Conservation (phyloP, 2,797 vertebrate species). For the Falco cherrug region DNA sequence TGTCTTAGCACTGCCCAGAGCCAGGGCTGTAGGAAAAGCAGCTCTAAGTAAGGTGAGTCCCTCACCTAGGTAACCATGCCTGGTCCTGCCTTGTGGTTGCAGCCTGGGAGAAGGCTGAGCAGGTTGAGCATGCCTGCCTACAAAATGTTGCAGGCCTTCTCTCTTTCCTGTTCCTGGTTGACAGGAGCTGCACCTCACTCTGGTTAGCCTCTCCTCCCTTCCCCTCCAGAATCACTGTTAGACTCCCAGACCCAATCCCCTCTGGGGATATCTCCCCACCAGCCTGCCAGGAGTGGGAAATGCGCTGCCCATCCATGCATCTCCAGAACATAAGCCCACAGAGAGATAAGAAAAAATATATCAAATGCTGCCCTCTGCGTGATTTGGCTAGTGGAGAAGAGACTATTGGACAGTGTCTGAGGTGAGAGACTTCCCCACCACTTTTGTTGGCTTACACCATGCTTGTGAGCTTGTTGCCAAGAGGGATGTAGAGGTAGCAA, state of each 20-base stretch:
- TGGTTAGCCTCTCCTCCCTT: neutral
- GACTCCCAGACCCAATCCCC: neutral
- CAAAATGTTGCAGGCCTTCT: neutral
- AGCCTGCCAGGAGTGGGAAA: neutral
- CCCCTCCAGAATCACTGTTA: neutral
- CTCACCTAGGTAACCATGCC: neutral
- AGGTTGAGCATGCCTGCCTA: neutral
- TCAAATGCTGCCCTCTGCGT: neutral
- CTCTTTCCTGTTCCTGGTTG: neutral
- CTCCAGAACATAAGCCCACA: neutral
- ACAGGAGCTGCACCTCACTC: neutral
- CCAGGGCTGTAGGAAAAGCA: neutral
- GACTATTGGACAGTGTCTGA: neutral
- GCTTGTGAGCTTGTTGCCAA: neutral
- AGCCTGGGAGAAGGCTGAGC: neutral
- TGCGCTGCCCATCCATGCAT: neutral
- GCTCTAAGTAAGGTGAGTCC: neutral
- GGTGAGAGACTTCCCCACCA: neutral
- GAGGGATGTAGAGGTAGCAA: neutral
- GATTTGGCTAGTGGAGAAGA: neutral
- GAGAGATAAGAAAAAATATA: neutral
- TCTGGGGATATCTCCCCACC: no score
- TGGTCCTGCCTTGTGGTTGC: rapidly evolving
- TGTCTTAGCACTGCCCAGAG: neutral
- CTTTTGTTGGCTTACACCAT: neutral